A percentile compares a stretch with the other conserved stretches of the same genome.
phyloP scores from a whole-genome alignment of 2,113 vertebrate genomes.

The Chionomys nivalis region DNA sequence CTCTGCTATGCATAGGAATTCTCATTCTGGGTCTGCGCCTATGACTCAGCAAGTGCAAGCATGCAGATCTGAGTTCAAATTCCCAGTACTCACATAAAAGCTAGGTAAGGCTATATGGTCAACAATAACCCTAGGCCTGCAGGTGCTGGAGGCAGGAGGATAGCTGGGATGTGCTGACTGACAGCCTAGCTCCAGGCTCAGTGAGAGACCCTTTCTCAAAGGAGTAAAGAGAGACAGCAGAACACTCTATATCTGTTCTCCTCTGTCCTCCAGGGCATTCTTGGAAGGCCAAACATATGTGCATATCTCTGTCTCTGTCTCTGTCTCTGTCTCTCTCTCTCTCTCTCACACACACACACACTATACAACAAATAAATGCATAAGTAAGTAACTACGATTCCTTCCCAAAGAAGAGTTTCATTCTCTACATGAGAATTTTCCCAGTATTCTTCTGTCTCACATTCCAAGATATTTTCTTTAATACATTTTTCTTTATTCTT shows the following conservation, averaged over 20 bases:
- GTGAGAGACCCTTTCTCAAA: background rate
- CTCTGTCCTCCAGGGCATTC: background rate
- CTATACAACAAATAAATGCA: background rate
- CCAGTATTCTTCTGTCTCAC: background rate
- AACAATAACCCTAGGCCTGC: background rate
- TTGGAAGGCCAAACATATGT: background rate
- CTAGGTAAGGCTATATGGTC: background rate
- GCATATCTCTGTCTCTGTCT: accelerated
- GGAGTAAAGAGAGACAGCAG: background rate
- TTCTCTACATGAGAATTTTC: background rate
- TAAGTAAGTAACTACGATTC: background rate
- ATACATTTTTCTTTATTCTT: too few species aligned
- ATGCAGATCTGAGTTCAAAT: too few species aligned
- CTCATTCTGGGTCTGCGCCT: background rate
- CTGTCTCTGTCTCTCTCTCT: too few species aligned
- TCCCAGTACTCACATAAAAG: background rate
- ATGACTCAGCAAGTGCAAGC: background rate
- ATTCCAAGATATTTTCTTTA: background rate
- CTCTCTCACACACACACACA: background rate
- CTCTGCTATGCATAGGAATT: background rate
- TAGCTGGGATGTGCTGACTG: background rate
- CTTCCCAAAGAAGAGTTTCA: background rate
- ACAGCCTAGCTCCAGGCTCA: background rate
- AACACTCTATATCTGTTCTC: too few species aligned
- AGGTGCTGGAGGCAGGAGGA: background rate